Evolutionary conservation across 2,113 vertebrate species (phyloP), one percentile per base, ranked within the genome.

Genomic region (Triplophysa rosa): DNA sequence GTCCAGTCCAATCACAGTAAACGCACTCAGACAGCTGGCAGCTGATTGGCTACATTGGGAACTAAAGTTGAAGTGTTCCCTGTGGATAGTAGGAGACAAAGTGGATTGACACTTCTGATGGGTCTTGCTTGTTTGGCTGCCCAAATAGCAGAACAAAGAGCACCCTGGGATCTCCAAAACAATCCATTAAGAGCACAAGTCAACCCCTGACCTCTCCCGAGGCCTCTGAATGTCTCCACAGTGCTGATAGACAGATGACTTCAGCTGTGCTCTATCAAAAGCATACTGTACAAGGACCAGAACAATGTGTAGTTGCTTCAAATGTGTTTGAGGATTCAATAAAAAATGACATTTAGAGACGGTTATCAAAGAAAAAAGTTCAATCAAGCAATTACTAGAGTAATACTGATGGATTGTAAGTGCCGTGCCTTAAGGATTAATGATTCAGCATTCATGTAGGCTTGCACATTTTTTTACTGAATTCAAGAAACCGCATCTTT

Each of bases 101-200:
- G 64, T 21, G 58, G 37, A 74, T 71, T 76, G 82, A 83, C 79
- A 80, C 56, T 68, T 76, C n/a, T 69, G 71, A 80, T 82, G 71
- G 67, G 73, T 45, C 59, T 54, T 65, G 78, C 68, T 62, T 81
- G 81, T 67, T 65, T 24, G 58, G 75, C 69, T 66, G 78, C 52
- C 74, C 70, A 23, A 33, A 78, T 52, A 61, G 59, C 76, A 33
- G 72, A 37, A 66, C 33, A 66, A 72, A 71, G 54, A 62, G 69
- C 75, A 83, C 69, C 40, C 40, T 66, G 81, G 67, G 81, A 85
- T 40, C 58, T 80, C 52, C 54, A 69, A 61, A 65, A 62, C 67
- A 42, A 67, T 40, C 74, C 78, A 69, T 72, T 80, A 85, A 75
- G 33, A 77, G 63, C 63, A 45, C 63, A 65, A 40, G 52, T 80